These are phyloP conservation scores for Hucho hucho DNA, from an alignment of 2,113 vertebrate species.

Conservation along the genomic window DNA sequence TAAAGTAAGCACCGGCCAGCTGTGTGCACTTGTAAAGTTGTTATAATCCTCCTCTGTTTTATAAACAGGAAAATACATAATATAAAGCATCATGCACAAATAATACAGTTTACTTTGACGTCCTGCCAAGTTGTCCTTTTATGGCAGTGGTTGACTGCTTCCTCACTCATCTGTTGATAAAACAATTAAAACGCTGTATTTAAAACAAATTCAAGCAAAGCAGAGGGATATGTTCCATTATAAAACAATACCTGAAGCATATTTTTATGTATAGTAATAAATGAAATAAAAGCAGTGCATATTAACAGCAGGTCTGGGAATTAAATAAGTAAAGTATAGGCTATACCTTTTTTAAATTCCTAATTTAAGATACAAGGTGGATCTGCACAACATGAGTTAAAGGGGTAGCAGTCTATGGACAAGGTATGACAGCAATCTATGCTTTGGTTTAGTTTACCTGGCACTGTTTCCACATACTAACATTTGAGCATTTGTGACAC, in stretches of 20 bases:
- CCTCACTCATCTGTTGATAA: slow-evolving; percentile 44
- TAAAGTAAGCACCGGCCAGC: slow-evolving; percentile 97
- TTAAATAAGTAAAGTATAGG: background rate
- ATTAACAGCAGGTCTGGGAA: background rate
- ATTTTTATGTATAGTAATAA: background rate
- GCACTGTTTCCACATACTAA: no score
- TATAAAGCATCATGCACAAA: slow-evolving; percentile 95
- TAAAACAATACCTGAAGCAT: background rate
- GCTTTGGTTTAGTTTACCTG: no score
- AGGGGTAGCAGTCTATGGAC: no score
- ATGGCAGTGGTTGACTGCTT: slow-evolving; percentile 57
- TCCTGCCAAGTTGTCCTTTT: slow-evolving; percentile 76
- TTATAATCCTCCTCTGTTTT: slow-evolving; percentile 91
- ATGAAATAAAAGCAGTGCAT: background rate
- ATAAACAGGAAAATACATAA: slow-evolving; percentile 99
- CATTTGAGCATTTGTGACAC: no score
- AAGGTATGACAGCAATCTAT: no score
- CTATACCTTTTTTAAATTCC: background rate
- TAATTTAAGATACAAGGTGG: background rate
- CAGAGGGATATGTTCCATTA: background rate
- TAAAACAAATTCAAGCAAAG: background rate
- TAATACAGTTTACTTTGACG: slow-evolving; percentile 69
- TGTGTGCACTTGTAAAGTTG: slow-evolving; percentile 99
- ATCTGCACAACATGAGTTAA: slow-evolving; percentile 30
- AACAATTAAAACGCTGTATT: slow-evolving; percentile 18